Evolutionary conservation across 2,797 vertebrate species (phyloP), one percentile per base, ranked within the genome.

Genomic region (Rhinella marina): DNA sequence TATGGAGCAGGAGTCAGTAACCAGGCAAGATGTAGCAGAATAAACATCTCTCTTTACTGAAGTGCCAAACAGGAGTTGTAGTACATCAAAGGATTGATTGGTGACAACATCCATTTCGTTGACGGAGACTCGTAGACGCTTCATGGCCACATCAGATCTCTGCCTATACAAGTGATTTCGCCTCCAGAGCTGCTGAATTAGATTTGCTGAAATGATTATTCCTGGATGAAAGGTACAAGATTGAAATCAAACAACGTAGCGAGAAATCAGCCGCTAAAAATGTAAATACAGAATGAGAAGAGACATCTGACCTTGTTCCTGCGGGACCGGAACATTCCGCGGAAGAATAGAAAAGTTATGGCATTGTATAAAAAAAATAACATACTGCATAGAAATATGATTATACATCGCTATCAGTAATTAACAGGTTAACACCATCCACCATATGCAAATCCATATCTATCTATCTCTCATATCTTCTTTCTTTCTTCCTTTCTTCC

Each of bases 191-290:
- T 64, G 79, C 79, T 23, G 59, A 82, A 82, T 81, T 81, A 50
- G 52, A 81, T 82, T 87, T 73, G 79, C 23, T 81, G 41, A 75
- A 73, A 75, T 76, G 9, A 76, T 87, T 82, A 87, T 82, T 87
- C 86, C 25, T 23, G 32, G 48, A 78, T 82, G 79, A 62, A 75
- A 27, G 50, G n/a, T 41, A 82, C 86, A 87, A 87, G 57, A 75
- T n/a, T 13, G 48, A 87, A 87, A 62, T 73, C 56, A 82, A 86
- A 81, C 56, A 57, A 73, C 13, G 48, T 21, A 25, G 64, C 66
- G 17, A 29, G 59, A 21, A 41, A 50, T 62, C 57, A 64, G n/a
- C n/a, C 2, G 9, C 23, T 80, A 81, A 73, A 10, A 59, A n/a
- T 27, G 57, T 64, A 25, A 19, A n/a, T n/a, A 27, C 21, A 52